Evolutionary conservation across 2,113 vertebrate species (phyloP), one percentile per base, ranked within the genome.

Genomic region (Malaclemys terrapin): DNA sequence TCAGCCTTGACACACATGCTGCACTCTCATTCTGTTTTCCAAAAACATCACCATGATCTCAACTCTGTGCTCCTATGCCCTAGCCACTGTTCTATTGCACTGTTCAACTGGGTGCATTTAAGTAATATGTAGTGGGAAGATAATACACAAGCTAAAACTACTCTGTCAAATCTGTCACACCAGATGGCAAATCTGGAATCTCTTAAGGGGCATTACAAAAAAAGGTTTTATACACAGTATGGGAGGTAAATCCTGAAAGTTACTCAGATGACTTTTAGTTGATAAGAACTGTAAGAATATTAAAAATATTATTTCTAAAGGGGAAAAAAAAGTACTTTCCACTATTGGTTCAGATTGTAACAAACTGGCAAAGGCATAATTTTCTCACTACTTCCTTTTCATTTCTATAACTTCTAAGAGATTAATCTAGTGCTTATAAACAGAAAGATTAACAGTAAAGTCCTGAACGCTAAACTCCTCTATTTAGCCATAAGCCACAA

Each of bases 1-100:
- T 50, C 13, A 50, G 50, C 50, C 50, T 50, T 50, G 14, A 50
- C 50, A 50, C 50, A 50, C 5, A 50, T 50, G 69, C 22, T 76
- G 72, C 38, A 69, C 17, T 25, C n/a, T 25, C 75, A 0, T 2
- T 35, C 4, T 79, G n/a, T 75, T 0, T 0, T 11, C 45, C 42
- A 35, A 14, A 14, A 35, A 22, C 94, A 42, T 53, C 1, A 5
- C 42, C 24, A 45, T 45, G 0, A 3, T 22, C 50, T 11, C 53
- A 82, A 16, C 27, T 2, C 50, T 29, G 54, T 17, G 47, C 87
- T 82, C 29, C 24, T 16, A 25, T 83, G 78, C 27, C 80, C 24
- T 75, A 65, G 27, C 5, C 50, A 31, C 19, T 0, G 0, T 8
- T 79, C 20, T 12, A 35, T 8, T n/a, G 24, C 75, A 17, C 25